Base-by-base conservation (phyloP, 1,140 invertebrate genomes). In the Pseudachorutes palmiensis region DNA sequence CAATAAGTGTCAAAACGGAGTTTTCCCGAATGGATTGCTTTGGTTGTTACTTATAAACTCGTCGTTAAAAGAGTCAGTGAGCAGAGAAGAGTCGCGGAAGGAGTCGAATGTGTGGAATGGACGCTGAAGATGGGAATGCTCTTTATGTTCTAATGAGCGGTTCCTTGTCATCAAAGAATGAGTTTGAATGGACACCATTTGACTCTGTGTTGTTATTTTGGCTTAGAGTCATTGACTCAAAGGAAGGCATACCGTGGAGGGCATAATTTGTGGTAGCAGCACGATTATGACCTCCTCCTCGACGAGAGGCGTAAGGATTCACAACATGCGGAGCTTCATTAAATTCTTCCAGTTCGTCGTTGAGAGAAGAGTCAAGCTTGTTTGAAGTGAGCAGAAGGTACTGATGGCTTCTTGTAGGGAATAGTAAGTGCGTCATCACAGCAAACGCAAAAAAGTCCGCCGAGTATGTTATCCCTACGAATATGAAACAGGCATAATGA, bases 361-460 rank as follows among this genome's bases (percentile, higher is more conserved):
- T 81, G 81, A 87, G 78, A 72, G 90, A 87, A 36, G 82, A 82
- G 76, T 83, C 79, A 73, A 70, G 16, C 5, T 61, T 30, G 51
- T 83, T 86, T 77, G 89, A 86, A 14, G 75, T 71, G 2, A 94
- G 79, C 57, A 92, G 81, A 74, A 95, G 87, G 80, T 94, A 95
- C 77, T 94, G 90, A 72, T 94, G 89, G 32, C 89, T 90, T 67
- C 90, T 80, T 51, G 90, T 92, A 22, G 93, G 94, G 92, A 93
- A 97, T 65, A 97, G 80, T 62, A 97, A 81, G 78, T 96, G 92
- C 0, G 93, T 87, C 88, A 97, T 92, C 3, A 95, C 88, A 75
- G 90, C 91, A 79, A 92, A 95, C 24, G 93, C 93, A 70, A 97
- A 83, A 78, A 93, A 94, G 76, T 97, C 92, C 0, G 91, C 92